Percentiles rank a stretch among this genome's conserved stretches.
phyloP scores from a whole-genome alignment of 2,797 vertebrate genomes.

The Anguilla anguilla region DNA sequence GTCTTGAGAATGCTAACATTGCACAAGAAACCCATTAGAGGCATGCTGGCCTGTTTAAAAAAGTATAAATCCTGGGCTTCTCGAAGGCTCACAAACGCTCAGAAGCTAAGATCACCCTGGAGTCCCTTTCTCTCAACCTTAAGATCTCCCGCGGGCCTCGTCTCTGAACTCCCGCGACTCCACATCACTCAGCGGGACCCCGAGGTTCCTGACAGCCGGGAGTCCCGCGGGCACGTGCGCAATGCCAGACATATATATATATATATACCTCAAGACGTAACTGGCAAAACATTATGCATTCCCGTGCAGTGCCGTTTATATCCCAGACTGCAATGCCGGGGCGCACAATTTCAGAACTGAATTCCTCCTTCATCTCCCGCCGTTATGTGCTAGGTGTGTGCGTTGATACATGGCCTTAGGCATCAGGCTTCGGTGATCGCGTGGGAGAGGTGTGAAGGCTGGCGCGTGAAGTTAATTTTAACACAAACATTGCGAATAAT shows the following conservation, averaged over 20 bases:
- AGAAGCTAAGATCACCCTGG: not conserved
- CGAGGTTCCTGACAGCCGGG: not conserved
- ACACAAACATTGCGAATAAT: not conserved
- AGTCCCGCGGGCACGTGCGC: not conserved
- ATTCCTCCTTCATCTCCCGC: not conserved
- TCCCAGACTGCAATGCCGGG: not conserved
- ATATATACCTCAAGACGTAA: not conserved
- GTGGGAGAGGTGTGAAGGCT: not conserved
- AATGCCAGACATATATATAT: not conserved
- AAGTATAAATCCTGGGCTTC: not conserved
- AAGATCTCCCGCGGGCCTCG: not conserved
- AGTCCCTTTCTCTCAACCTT: not conserved
- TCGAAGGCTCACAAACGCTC: not conserved
- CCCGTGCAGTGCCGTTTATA: not conserved
- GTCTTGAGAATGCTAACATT: not conserved
- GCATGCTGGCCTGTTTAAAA: not conserved
- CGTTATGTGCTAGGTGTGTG: not conserved
- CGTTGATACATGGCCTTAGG: not conserved
- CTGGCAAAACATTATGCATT: not conserved
- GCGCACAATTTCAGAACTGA: not conserved
- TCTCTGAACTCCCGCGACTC: not conserved
- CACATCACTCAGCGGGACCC: not conserved
- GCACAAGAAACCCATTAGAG: not conserved
- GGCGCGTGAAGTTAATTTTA: not conserved
- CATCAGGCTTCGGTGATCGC: not conserved